phyloP scores from a whole-genome alignment of 2,888 invertebrate genomes.

The Hydropsyche betteni region DNA sequence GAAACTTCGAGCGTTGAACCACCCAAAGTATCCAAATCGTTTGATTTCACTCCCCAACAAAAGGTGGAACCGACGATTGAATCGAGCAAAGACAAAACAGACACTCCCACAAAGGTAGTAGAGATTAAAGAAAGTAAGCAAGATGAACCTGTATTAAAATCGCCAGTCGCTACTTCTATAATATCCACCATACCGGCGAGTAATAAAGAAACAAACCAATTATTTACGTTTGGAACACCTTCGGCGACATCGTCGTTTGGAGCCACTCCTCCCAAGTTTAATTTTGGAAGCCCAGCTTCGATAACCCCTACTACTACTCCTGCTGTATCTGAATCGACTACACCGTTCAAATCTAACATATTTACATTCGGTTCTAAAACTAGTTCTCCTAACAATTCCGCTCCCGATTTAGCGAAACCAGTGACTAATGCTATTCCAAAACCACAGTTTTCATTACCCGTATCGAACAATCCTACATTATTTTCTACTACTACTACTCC shows the following conservation, averaged over 20 bases:
- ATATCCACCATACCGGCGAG: neutral
- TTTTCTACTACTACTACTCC: neutral
- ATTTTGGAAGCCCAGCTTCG: constrained; percentile 55
- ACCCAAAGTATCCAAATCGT: neutral
- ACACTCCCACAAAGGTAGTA: neutral
- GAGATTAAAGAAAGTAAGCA: neutral
- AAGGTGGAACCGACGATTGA: neutral
- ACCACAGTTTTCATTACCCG: neutral
- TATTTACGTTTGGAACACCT: neutral
- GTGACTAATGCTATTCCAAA: neutral
- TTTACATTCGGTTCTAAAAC: constrained; percentile 49
- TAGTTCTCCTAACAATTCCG: constrained; percentile 8
- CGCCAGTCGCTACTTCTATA: constrained; percentile 25
- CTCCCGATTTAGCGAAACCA: constrained; percentile 2
- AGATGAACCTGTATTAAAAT: constrained; percentile 20
- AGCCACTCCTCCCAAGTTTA: constrained; percentile 52
- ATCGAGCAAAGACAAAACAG: neutral
- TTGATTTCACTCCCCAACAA: neutral
- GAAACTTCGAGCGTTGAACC: neutral
- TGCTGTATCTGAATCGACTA: constrained; percentile 22
- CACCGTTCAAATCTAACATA: constrained; percentile 36
- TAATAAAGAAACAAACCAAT: neutral
- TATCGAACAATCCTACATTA: neutral
- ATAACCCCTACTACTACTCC: constrained; percentile 31
- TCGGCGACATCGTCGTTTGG: neutral